A percentile compares a stretch with the other conserved stretches of the same genome.
Evolutionary conservation across 1,140 invertebrate genomes (phyloP).

Genomic region (Apis laboriosa): DNA sequence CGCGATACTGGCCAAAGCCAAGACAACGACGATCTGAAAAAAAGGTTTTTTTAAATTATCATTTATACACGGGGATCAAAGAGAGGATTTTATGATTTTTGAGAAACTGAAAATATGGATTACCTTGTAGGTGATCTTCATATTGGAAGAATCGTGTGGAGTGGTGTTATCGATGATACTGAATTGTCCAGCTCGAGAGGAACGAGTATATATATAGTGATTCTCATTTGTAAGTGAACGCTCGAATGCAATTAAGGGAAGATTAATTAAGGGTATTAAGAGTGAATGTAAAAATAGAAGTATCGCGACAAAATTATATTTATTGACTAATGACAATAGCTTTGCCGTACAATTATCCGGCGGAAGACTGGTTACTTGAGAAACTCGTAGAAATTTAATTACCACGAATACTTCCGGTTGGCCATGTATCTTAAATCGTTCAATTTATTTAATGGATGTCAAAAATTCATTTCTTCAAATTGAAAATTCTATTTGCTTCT

Average conservation of each 20-base stretch:
- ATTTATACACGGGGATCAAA: too few relatives aligned
- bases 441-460: slow-evolving; percentile 28
- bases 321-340: slow-evolving; percentile 71
- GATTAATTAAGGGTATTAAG: slow-evolving; percentile 75
- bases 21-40: slow-evolving; percentile 60
- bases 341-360: slow-evolving; percentile 61
- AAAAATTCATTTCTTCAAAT: not conserved
- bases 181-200: slow-evolving; percentile 48
- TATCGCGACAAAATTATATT: slow-evolving; percentile 70
- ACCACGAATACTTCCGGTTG: slow-evolving; percentile 45
- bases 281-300: slow-evolving; percentile 49
- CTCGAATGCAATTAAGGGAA: slow-evolving; percentile 53
- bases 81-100: not conserved
- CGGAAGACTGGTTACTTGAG: slow-evolving; percentile 41
- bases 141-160: slow-evolving; percentile 57
- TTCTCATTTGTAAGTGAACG: slow-evolving; percentile 50
- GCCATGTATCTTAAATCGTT: not conserved
- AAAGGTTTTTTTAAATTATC: not conserved
- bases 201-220: slow-evolving; percentile 74
- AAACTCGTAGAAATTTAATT: slow-evolving; percentile 67
- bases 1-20: slow-evolving; percentile 54
- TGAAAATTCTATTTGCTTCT: not conserved
- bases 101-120: not conserved
- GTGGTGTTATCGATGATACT: slow-evolving; percentile 55
- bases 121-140: slow-evolving; percentile 72